Evolutionary conservation across 2,888 invertebrate species (phyloP).

Genomic region (Pristionchus japonicus): DNA sequence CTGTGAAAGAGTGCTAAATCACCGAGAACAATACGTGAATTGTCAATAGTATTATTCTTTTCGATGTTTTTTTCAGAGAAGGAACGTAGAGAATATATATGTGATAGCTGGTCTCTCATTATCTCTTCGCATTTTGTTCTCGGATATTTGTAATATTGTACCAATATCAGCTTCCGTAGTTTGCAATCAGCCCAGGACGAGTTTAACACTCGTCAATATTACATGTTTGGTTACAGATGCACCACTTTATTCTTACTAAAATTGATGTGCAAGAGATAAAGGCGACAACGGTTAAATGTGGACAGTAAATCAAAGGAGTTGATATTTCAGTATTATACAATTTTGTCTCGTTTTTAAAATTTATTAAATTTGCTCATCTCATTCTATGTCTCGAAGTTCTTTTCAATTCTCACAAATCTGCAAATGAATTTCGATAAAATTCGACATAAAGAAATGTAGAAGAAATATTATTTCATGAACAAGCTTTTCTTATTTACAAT

Average conservation of each 20-base stretch:
- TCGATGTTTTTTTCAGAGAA: not conserved
- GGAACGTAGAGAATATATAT: not conserved
- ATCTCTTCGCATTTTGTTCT: not conserved
- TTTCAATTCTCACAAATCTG: no score
- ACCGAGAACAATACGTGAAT: not conserved
- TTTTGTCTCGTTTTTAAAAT: no score
- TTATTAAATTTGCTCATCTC: no score
- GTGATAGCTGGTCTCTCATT: slow-evolving; percentile 18
- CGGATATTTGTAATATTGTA: not conserved
- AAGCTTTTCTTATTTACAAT: no score
- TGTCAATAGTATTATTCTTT: not conserved
- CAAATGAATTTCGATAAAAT: no score
- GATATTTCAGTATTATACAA: no score
- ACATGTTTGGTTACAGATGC: not conserved
- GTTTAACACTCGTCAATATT: not conserved
- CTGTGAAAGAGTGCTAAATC: slow-evolving; percentile 1
- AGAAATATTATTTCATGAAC: no score
- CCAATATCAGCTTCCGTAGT: not conserved
- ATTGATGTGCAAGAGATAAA: slow-evolving; percentile 16
- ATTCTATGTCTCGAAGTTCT: no score
- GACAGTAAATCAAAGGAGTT: no score
- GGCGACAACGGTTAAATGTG: slow-evolving; percentile 3
- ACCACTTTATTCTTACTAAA: not conserved
- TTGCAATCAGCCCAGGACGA: not conserved
- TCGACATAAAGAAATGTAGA: no score